Conservation (phyloP, 2,888 invertebrate species). For the Catocala nupta region DNA sequence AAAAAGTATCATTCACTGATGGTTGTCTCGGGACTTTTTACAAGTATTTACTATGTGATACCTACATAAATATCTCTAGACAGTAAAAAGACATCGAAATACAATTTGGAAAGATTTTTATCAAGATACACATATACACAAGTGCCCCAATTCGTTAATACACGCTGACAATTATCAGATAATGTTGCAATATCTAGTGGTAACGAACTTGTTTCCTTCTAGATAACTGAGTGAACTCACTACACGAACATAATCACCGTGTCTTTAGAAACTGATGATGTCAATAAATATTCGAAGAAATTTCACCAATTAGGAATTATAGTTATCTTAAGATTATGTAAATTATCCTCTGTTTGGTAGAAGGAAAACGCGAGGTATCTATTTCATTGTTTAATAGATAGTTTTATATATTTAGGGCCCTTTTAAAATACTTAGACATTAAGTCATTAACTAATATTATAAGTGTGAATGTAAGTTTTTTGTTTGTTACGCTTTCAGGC, state of each 20-base stretch:
- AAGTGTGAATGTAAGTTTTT: too few relatives aligned
- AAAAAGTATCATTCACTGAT: too few relatives aligned
- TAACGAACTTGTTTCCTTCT: slow-evolving; percentile 33
- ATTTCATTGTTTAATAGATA: not conserved
- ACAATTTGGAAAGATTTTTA: not conserved
- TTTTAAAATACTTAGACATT: too few relatives aligned
- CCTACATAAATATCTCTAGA: not conserved
- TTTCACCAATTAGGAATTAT: slow-evolving; percentile 27
- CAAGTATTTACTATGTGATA: too few relatives aligned
- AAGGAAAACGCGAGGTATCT: slow-evolving; percentile 23
- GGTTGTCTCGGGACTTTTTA: too few relatives aligned
- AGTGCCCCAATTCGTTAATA: slow-evolving; percentile 42
- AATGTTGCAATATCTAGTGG: slow-evolving; percentile 21
- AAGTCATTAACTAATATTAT: too few relatives aligned
- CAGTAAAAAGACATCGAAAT: slow-evolving; percentile 6
- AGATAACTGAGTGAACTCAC: slow-evolving; percentile 34
- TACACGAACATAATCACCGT: slow-evolving; percentile 17
- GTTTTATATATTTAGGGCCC: not conserved
- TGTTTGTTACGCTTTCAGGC: too few relatives aligned
- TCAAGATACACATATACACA: slow-evolving; percentile 1
- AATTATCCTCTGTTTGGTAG: slow-evolving; percentile 26
- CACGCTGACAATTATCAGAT: slow-evolving; percentile 44
- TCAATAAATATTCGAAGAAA: slow-evolving; percentile 47
- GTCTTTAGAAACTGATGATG: slow-evolving; percentile 46
- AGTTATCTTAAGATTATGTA: slow-evolving; percentile 34